Conservation (phyloP, 2,888 invertebrate species). For the Clanis bilineata region DNA sequence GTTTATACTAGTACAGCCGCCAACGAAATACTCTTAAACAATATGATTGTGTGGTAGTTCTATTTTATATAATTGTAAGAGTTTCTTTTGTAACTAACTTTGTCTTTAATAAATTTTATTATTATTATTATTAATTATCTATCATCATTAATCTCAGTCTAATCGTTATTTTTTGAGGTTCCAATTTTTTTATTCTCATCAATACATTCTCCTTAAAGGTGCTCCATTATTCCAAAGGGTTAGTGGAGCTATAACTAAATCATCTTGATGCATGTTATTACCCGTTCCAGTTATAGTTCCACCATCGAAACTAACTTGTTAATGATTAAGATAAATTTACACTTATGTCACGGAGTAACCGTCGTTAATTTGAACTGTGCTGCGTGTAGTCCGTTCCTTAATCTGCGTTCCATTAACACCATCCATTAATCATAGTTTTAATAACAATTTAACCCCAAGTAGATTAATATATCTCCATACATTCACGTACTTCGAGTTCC, state of each 20-base stretch:
- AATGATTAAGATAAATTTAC: slow-evolving; percentile 77
- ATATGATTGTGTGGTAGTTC: too few species aligned
- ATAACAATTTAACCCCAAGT: slow-evolving; percentile 81
- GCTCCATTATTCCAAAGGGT: slow-evolving; percentile 23
- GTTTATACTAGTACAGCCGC: too few species aligned
- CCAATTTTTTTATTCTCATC: slow-evolving; percentile 3
- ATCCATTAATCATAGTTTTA: slow-evolving; percentile 81
- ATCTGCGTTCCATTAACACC: slow-evolving; percentile 75
- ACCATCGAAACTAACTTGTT: slow-evolving; percentile 55
- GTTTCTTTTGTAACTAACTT: background rate
- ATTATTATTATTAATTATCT: background rate
- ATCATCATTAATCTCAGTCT: background rate
- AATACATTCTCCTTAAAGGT: slow-evolving; percentile 17
- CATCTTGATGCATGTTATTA: slow-evolving; percentile 40
- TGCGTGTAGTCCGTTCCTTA: slow-evolving; percentile 74
- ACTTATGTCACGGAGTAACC: slow-evolving; percentile 66
- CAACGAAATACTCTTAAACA: too few species aligned
- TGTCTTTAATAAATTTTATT: background rate
- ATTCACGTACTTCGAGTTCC: slow-evolving; percentile 50
- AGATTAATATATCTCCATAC: slow-evolving; percentile 81
- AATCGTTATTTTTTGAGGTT: background rate
- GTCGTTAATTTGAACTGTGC: slow-evolving; percentile 65
- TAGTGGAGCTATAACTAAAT: slow-evolving; percentile 41
- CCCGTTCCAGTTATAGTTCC: slow-evolving; percentile 37
- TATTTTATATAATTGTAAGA: too few species aligned